These are phyloP conservation scores for Ichneumoninae sp. DNA, from an alignment of 2,888 invertebrate species.

Conservation along the genomic window DNA sequence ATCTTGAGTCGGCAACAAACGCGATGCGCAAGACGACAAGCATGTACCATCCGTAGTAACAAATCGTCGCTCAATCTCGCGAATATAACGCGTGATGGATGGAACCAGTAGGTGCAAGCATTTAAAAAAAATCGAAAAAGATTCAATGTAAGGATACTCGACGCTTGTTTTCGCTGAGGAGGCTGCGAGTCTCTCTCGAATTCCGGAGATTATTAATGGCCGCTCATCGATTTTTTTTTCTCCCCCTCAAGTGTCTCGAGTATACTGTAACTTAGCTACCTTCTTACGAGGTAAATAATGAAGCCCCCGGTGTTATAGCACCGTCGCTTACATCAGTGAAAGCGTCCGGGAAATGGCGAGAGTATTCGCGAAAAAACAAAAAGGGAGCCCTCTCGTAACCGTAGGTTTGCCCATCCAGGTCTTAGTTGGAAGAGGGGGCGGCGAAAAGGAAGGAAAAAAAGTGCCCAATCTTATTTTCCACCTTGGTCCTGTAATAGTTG, in stretches of 20 bases:
- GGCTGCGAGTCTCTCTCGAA: constrained; percentile 5
- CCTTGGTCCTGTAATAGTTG: constrained; percentile 61
- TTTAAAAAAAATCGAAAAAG: not conserved
- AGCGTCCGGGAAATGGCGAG: constrained; percentile 38
- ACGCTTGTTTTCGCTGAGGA: constrained; percentile 5
- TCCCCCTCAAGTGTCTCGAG: constrained; percentile 7
- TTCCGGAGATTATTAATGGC: constrained; percentile 48
- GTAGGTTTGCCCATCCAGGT: constrained; percentile 19
- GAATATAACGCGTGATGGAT: no score
- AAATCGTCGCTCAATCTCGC: no score
- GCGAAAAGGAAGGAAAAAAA: constrained; percentile 37
- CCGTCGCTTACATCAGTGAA: constrained; percentile 55
- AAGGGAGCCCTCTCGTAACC: constrained; percentile 30
- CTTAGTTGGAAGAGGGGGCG: not conserved
- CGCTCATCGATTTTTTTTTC: constrained; percentile 1
- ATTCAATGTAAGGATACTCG: not conserved
- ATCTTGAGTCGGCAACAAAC: no score
- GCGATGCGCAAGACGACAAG: no score
- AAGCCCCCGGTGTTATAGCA: constrained; percentile 35
- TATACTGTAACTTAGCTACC: constrained; percentile 44
- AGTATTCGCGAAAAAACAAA: constrained; percentile 61
- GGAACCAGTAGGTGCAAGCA: not conserved
- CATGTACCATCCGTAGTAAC: no score
- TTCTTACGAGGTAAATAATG: constrained; percentile 58
- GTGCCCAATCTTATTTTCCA: constrained; percentile 65